Percentiles rank a stretch among this genome's conserved stretches.
Conservation (phyloP, 1,140 invertebrate species). For the Ceratosolen fusciceps region DNA sequence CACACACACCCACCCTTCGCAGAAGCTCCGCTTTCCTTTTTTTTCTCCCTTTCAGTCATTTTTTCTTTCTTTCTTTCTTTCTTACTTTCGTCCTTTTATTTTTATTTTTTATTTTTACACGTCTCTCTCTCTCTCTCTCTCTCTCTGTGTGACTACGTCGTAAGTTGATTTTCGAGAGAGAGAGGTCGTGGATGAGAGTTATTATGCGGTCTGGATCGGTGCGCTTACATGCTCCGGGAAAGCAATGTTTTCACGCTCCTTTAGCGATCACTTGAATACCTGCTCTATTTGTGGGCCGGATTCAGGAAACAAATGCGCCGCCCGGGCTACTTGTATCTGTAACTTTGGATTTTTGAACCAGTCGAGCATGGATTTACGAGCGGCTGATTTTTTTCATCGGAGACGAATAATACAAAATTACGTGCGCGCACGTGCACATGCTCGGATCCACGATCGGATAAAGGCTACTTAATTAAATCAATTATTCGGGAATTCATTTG, state of each 20-base stretch:
- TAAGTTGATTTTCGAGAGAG: constrained; percentile 9
- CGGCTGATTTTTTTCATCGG: neutral
- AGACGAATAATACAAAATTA: neutral
- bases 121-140: no score
- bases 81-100: neutral
- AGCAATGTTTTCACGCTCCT: constrained; percentile 30
- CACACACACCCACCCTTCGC: constrained; percentile 9
- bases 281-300: neutral
- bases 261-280: neutral
- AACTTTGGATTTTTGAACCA: constrained; percentile 14
- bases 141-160: no score
- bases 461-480: constrained; percentile 6
- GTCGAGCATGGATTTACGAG: constrained; percentile 34
- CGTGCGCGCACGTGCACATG: no score
- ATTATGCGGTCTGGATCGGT: neutral
- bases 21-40: constrained; percentile 9
- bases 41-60: neutral
- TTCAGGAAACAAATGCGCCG: constrained; percentile 7
- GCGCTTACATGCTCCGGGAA: neutral
- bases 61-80: neutral
- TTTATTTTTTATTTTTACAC: neutral
- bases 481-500: neutral
- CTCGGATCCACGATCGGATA: no score
- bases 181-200: neutral
- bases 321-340: neutral